These are phyloP conservation scores for Microdon myrmicae DNA, from an alignment of 2,888 invertebrate species.

Conservation along the genomic window DNA sequence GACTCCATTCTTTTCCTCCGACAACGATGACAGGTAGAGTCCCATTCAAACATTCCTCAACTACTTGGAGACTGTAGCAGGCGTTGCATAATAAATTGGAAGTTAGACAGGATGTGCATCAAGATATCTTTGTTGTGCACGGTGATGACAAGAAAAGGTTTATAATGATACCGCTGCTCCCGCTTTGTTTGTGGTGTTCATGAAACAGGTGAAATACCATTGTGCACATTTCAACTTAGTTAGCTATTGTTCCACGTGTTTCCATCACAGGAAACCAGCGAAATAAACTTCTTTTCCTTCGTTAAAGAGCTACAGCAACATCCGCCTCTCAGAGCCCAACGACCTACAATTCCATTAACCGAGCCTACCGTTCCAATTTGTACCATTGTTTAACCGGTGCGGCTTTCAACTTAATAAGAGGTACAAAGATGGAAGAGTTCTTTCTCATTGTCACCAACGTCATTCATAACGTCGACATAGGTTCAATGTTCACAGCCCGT, in stretches of 20 bases:
- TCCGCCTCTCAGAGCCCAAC: conserved; percentile 32
- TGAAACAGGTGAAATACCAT: conserved; percentile 41
- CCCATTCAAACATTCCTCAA: conserved; percentile 33
- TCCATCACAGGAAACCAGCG: conserved; percentile 6
- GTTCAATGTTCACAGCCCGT: conserved; percentile 25
- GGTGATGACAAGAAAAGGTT: conserved; percentile 41
- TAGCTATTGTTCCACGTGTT: conserved; percentile 21
- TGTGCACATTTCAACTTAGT: conserved; percentile 23
- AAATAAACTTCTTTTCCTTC: conserved; percentile 9
- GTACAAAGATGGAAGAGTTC: conserved; percentile 8
- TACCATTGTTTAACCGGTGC: conserved; percentile 13
- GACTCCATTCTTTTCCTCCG: conserved; percentile 31
- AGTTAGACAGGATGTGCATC: conserved; percentile 23
- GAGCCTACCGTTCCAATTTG: conserved; percentile 44
- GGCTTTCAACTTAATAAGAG: conserved; percentile 36
- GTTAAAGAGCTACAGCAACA: conserved; percentile 9
- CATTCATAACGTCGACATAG: conserved; percentile 13
- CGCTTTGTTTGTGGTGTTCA: conserved; percentile 1
- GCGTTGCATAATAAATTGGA: conserved; percentile 34
- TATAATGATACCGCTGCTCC: conserved; percentile 18
- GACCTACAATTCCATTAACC: conserved; percentile 49
- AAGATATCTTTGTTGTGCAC: conserved; percentile 46
- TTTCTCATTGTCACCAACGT: conserved; percentile 5
- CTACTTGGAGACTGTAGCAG: conserved; percentile 12
- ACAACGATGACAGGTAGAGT: conserved; percentile 11